phyloP scores from a whole-genome alignment of 2,888 invertebrate species.

The Charanyca ferruginea region DNA sequence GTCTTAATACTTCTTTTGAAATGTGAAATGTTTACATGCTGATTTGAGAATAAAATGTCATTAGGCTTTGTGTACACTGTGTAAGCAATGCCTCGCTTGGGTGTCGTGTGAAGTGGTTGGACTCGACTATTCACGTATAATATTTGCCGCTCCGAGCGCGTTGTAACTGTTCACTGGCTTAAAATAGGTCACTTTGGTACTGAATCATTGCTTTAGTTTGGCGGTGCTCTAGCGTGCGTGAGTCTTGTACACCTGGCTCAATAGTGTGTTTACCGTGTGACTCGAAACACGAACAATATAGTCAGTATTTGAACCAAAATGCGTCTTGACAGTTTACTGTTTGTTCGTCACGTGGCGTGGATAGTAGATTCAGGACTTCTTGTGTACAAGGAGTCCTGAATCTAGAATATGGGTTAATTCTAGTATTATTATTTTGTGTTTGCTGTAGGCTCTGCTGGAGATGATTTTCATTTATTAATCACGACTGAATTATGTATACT shows the following conservation, averaged over 20 bases:
- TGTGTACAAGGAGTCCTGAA: neutral
- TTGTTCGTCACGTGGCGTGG: conserved; percentile 8
- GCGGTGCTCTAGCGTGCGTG: conserved; percentile 5
- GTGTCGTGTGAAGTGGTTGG: conserved; percentile 1
- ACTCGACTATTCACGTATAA: conserved; percentile 22
- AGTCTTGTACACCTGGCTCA: conserved; percentile 37
- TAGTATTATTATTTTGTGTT: no score
- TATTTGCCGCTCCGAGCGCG: conserved; percentile 23
- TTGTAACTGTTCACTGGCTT: conserved; percentile 39
- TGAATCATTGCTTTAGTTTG: conserved; percentile 51
- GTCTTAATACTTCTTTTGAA: conserved; percentile 20
- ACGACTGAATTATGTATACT: no score
- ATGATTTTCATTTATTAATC: no score
- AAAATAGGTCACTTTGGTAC: conserved; percentile 50
- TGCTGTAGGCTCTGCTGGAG: no score
- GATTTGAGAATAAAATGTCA: conserved; percentile 33
- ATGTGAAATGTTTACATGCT: conserved; percentile 19
- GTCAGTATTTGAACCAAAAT: conserved; percentile 37
- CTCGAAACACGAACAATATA: conserved; percentile 41
- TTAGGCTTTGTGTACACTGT: conserved; percentile 27
- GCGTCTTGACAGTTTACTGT: conserved; percentile 31
- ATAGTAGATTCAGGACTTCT: no score
- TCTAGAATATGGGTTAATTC: neutral
- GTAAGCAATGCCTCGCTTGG: conserved; percentile 19
- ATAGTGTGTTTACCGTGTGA: conserved; percentile 34